These are phyloP conservation scores for Sarcophaga carnaria DNA, from an alignment of 2,888 invertebrate genomes.

Conservation along the genomic window DNA sequence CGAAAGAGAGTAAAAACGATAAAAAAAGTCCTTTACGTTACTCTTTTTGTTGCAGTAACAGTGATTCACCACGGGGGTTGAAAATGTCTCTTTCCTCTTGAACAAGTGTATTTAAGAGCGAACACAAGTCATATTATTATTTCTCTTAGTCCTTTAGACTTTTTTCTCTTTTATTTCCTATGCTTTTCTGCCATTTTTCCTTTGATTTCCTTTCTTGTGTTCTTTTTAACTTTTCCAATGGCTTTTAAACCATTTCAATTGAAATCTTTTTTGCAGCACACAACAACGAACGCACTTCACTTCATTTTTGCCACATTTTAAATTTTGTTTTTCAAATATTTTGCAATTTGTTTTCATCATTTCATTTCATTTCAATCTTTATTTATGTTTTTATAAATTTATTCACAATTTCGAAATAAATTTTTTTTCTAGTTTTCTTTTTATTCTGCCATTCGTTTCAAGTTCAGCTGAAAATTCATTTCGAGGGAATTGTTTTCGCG, in stretches of 20 bases:
- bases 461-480: slow-evolving; percentile 53
- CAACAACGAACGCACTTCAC: background rate
- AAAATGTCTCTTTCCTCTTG: slow-evolving; percentile 35
- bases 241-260: slow-evolving; percentile 49
- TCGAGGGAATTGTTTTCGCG: slow-evolving; percentile 29
- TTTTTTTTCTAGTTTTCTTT: slow-evolving; percentile 7
- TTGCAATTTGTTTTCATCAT: slow-evolving; percentile 2
- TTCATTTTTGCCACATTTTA: slow-evolving; percentile 33
- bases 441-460: slow-evolving; percentile 27
- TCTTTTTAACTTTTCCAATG: slow-evolving; percentile 34
- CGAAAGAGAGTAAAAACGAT: background rate
- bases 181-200: slow-evolving; percentile 27
- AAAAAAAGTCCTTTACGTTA: slow-evolving; percentile 12
- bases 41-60: background rate
- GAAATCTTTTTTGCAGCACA: background rate
- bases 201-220: background rate
- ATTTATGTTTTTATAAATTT: slow-evolving; percentile 15
- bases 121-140: background rate
- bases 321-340: slow-evolving; percentile 18
- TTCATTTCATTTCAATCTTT: too few species aligned
- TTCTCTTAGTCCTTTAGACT: background rate
- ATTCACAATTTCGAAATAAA: slow-evolving; percentile 31
- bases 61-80: slow-evolving; percentile 49
- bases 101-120: slow-evolving; percentile 41
- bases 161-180: slow-evolving; percentile 12